Evolutionary conservation across 2,797 vertebrate genomes (phyloP), one percentile per base, ranked within the genome.

Genomic region (Helicolenus hilgendorfi): DNA sequence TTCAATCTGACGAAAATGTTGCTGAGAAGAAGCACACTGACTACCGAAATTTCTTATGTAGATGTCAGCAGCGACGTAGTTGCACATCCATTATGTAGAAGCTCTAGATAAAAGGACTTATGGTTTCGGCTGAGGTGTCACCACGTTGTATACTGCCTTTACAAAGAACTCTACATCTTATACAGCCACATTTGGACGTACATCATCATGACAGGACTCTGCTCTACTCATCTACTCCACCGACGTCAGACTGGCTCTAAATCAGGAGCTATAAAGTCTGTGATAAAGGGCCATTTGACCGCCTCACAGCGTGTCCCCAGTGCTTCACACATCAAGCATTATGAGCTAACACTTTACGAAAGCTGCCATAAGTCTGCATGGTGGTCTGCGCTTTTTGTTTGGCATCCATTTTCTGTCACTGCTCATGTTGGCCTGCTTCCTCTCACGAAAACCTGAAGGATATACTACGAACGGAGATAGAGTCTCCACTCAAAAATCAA

Each of bases 191-290:
- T 71, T 87, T 45, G 71, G 79, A 60, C 35, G 2, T 89, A 45
- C 11, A 77, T 81, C 86, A 84, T n/a, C 2, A 18, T 45, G 82
- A 87, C 79, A 91, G 49, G 64, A 59, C 64, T 77, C 59, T 53
- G 35, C 71, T 74, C 72, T 70, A 77, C 53, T 81, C 68, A 33
- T 80, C 73, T 60, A 14, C 79, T 78, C 73, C 49, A 4, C 41
- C 2, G 58, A 89, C 79, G 84, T 67, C 74, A 70, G 26, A 26
- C 35, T 31, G 69, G 36, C 81, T 89, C 81, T 91, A 91, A 92
- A 91, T 91, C 79, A 91, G 85, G 80, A 88, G 59, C 82, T 78
- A 79, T 90, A 73, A 88, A 77, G 83, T 83, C 88, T 31, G 55
- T 24, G 82, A 89, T 87, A 59, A 87, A 78, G 81, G 55, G 11